phyloP scores from a whole-genome alignment of 92 coral and sea anemone species.

The Phenganax subtilis region DNA sequence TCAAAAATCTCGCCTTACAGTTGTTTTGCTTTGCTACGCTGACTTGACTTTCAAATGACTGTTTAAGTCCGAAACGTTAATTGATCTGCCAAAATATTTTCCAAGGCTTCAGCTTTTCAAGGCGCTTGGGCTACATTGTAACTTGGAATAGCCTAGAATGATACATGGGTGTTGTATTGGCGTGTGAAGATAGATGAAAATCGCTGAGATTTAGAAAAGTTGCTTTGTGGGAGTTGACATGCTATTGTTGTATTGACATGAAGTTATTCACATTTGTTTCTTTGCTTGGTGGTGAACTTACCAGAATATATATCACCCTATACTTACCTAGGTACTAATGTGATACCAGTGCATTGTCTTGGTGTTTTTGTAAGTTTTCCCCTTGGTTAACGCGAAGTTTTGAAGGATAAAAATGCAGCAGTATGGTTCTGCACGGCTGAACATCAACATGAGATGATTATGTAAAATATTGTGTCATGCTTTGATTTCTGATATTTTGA shows the following conservation, averaged over 20 bases:
- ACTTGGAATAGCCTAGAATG: conserved; percentile 9
- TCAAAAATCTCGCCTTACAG: neutral
- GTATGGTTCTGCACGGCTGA: conserved; percentile 33
- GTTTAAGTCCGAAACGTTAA: too few species aligned
- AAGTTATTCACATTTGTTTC: conserved; percentile 1
- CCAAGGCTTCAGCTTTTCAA: neutral
- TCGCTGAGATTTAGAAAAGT: conserved; percentile 2
- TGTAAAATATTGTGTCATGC: conserved; percentile 44
- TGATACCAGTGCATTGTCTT: neutral
- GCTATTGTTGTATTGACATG: neutral
- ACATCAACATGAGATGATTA: conserved; percentile 38
- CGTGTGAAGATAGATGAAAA: neutral
- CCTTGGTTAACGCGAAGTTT: conserved; percentile 1
- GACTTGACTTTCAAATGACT: neutral
- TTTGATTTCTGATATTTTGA: conserved; percentile 24
- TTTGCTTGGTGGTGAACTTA: neutral
- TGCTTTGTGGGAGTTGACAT: conserved; percentile 8
- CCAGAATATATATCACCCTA: neutral
- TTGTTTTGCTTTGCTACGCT: neutral
- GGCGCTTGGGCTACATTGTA: neutral
- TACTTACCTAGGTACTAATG: neutral
- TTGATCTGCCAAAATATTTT: neutral
- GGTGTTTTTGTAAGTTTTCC: neutral
- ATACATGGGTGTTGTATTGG: neutral
- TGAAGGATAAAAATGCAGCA: neutral